Evolutionary conservation across 2,888 invertebrate genomes (phyloP), one percentile per base, ranked within the genome.

Genomic region (Nomada fucata): DNA sequence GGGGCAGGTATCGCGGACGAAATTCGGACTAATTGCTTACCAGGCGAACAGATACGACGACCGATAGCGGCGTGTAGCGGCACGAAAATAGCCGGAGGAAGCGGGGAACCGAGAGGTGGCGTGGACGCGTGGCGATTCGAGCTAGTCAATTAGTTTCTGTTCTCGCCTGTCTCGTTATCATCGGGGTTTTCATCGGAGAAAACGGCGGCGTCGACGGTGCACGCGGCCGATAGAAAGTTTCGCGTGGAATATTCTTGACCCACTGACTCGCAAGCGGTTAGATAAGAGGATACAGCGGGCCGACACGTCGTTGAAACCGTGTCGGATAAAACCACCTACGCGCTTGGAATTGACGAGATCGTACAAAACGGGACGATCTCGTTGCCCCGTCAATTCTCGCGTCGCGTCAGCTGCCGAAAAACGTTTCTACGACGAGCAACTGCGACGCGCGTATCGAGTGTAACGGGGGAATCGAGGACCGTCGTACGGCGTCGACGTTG

Each of bases 1-100:
- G n/a, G n/a, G 69, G 20, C 67, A 60, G 57, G 61, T 47, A 59
- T 47, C 50, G 52, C 29, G 36, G 53, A 55, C 29, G 20, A 52
- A 23, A 47, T 26, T 13, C 23, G 36, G 29, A 18, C 53, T 36
- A 53, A n/a, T 4, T 11, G 52, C 13, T 44, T 52, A 7, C 26
- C 23, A 15, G 13, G 13, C 29, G 26, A n/a, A 64, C 13, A 59
- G 52, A 78, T 68, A 68, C 50, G 15, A 47, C 10, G 13, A 13
- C 3, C 9, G 75, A 77, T 77, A 74, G 60, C 26, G 18, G 15
- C 23, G n/a, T 18, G 20, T 26, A 61, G 47, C 13, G 61, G 18
- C 13, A 29, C 10, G 53, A 63, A 63, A 55, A 76, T n/a, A 29
- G 13, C 18, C 26, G 4, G 11, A 20, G n/a, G 42, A 20, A 42